Conservation (phyloP, 2,797 vertebrate species). For the Coregonus sp. region DNA sequence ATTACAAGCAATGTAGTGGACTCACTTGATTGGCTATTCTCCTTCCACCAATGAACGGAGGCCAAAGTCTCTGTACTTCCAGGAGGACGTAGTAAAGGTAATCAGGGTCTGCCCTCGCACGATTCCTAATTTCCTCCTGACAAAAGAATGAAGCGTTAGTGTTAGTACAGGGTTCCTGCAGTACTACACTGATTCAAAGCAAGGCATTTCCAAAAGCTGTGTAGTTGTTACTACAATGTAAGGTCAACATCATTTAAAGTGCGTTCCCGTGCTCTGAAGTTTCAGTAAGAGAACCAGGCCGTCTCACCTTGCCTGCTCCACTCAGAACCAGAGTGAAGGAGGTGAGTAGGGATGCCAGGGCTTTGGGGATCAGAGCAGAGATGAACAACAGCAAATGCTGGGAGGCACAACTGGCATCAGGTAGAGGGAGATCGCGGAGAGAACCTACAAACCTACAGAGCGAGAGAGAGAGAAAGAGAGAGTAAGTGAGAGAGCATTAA, state of each 20-base stretch:
- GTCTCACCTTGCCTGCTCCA: conserved; percentile 53
- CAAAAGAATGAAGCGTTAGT: too few relatives aligned
- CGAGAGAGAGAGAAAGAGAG: not conserved
- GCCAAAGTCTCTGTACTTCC: conserved; percentile 28
- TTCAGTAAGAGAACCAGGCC: not conserved
- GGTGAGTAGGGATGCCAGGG: conserved; percentile 71
- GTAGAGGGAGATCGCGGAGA: conserved; percentile 37
- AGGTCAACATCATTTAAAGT: too few relatives aligned
- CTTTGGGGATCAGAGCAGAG: conserved; percentile 74
- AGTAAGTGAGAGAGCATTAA: not conserved
- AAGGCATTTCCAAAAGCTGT: too few relatives aligned
- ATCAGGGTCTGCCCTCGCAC: conserved; percentile 9
- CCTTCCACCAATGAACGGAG: conserved; percentile 33
- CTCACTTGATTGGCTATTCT: conserved; percentile 35
- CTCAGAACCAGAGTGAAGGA: conserved; percentile 68
- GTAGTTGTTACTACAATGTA: too few relatives aligned
- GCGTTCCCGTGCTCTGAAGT: too few relatives aligned
- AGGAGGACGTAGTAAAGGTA: conserved; percentile 33
- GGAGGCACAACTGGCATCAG: conserved; percentile 55
- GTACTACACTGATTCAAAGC: too few relatives aligned
- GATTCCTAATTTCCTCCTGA: conserved; percentile 6
- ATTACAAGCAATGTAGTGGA: not conserved
- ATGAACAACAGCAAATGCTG: conserved; percentile 74
- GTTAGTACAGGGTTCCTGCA: too few relatives aligned
- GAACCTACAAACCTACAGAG: conserved; percentile 60